phyloP scores from a whole-genome alignment of 2,113 vertebrate species.

The Isurus oxyrinchus region DNA sequence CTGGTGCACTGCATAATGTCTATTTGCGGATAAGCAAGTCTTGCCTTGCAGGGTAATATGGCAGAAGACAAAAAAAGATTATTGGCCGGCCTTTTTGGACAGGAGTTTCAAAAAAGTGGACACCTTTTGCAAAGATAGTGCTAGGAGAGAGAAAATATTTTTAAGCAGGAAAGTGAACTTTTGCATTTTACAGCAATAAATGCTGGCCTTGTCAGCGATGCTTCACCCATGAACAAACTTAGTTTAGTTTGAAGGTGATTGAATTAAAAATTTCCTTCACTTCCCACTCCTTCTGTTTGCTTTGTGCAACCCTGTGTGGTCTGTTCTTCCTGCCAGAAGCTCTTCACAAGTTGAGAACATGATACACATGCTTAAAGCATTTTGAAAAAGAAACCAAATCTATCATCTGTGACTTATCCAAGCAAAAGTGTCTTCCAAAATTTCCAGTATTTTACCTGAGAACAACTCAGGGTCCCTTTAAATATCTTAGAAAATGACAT shows the following conservation, averaged over 20 bases:
- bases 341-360: not conserved
- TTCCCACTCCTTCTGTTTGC: not conserved
- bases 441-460: not conserved
- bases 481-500: not conserved
- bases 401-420: not conserved
- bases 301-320: not conserved
- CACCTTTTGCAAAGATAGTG: not conserved
- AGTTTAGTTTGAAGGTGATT: not conserved
- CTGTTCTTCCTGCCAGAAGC: not conserved
- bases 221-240: not conserved
- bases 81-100: not conserved
- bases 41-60: not conserved
- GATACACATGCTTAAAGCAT: not conserved
- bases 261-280: not conserved
- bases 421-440: not conserved
- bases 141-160: not conserved
- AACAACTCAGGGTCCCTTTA: not conserved
- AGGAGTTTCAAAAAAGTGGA: not conserved
- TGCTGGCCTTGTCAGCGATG: not conserved
- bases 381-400: not conserved
- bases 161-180: not conserved
- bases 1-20: not conserved
- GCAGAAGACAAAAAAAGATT: not conserved
- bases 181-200: not conserved
- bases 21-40: not conserved